Evolutionary conservation across 2,797 vertebrate species (phyloP).

Genomic region (Sebastes matsubarae): DNA sequence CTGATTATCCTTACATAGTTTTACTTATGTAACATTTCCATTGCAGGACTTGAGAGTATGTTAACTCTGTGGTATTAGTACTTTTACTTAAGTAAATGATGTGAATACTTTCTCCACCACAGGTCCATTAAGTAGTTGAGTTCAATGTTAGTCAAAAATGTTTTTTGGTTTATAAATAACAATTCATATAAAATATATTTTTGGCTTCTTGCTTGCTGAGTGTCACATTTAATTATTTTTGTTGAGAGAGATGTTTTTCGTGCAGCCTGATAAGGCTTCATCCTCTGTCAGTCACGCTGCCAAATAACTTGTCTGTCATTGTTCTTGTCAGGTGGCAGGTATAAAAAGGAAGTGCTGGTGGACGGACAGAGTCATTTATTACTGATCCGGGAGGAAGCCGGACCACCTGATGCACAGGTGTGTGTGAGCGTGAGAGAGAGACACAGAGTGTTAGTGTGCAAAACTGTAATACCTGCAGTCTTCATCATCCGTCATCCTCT

Average conservation of each 20-base stretch:
- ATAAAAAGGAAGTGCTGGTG: conserved; percentile 93
- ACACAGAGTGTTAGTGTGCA: background rate
- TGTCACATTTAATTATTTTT: background rate
- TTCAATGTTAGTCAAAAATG: background rate
- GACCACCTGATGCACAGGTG: conserved; percentile 90
- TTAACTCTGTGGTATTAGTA: background rate
- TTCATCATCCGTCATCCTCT: background rate
- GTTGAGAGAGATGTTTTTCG: background rate
- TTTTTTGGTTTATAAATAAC: background rate
- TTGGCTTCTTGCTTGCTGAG: background rate
- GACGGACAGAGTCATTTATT: conserved; percentile 94
- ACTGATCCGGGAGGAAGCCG: conserved; percentile 92
- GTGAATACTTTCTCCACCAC: background rate
- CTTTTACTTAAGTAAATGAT: background rate
- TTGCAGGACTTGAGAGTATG: background rate
- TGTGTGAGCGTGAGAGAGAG: background rate
- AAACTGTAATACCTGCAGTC: background rate
- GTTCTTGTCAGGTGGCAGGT: conserved; percentile 85
- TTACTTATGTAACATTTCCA: background rate
- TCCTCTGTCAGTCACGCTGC: background rate
- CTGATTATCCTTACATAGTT: background rate
- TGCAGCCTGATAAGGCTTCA: background rate
- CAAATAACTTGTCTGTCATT: conserved; percentile 23
- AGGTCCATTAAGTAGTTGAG: background rate
- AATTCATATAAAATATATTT: background rate